These are phyloP conservation scores for Hirtodrosophila trivittata DNA, from an alignment of 2,888 invertebrate genomes.

Conservation along the genomic window DNA sequence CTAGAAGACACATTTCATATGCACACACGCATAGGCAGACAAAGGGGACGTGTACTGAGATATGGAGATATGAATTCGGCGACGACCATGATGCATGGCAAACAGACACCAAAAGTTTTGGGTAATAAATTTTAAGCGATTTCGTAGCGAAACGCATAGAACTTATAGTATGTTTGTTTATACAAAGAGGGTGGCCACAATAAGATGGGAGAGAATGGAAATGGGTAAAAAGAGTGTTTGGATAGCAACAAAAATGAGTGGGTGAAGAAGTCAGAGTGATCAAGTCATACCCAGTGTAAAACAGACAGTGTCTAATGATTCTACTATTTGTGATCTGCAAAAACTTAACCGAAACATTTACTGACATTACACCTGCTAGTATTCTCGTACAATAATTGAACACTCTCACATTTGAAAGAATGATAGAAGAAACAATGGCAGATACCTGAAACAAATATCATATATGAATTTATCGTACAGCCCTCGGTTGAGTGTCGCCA, in stretches of 20 bases:
- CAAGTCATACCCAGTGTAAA: too few species aligned
- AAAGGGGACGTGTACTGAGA: conserved; percentile 41
- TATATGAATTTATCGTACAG: conserved; percentile 41
- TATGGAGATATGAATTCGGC: conserved; percentile 57
- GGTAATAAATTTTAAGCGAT: conserved; percentile 77
- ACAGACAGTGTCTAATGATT: too few species aligned
- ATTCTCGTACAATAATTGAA: too few species aligned
- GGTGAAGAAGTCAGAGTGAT: too few species aligned
- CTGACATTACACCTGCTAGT: too few species aligned
- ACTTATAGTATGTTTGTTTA: conserved; percentile 20
- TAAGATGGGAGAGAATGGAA: background rate
- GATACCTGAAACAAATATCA: too few species aligned
- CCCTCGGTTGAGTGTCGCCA: conserved; percentile 59
- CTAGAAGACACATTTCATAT: conserved; percentile 61
- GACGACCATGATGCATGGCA: conserved; percentile 61
- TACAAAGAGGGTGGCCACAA: background rate
- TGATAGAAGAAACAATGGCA: too few species aligned
- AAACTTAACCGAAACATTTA: too few species aligned
- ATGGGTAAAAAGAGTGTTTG: too few species aligned
- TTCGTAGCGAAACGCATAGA: conserved; percentile 52
- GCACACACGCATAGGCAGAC: conserved; percentile 66
- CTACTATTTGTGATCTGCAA: too few species aligned
- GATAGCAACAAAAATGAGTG: too few species aligned
- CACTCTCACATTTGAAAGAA: too few species aligned
- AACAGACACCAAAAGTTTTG: conserved; percentile 69